phyloP scores from a whole-genome alignment of 2,797 vertebrate genomes.

The Xenops minutus region DNA sequence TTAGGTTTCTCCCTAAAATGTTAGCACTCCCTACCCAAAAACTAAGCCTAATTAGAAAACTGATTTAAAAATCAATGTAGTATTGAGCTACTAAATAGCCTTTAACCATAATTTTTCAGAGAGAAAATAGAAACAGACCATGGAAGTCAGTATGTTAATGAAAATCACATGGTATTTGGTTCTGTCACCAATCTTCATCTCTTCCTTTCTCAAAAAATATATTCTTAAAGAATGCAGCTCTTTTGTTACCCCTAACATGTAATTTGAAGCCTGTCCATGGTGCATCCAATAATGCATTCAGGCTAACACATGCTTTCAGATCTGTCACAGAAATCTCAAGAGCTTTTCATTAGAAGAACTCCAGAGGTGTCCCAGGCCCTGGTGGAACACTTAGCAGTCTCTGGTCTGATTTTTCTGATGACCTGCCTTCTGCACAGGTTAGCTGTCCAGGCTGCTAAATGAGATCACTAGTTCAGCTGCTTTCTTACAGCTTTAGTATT shows the following conservation, averaged over 20 bases:
- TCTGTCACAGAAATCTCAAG: not conserved
- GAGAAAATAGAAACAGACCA: not conserved
- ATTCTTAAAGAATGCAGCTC: not conserved
- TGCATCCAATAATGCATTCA: not conserved
- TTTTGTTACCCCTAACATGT: not conserved
- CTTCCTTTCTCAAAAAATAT: not conserved
- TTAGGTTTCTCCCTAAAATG: not conserved
- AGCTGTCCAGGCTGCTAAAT: not conserved
- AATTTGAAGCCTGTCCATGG: not conserved
- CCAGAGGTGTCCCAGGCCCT: not conserved
- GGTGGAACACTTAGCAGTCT: accelerated
- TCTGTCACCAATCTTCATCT: accelerated
- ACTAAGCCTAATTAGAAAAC: not conserved
- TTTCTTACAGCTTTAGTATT: not conserved
- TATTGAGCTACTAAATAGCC: not conserved
- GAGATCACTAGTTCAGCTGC: not conserved
- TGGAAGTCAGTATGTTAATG: not conserved
- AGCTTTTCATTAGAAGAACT: not conserved
- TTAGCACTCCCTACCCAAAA: not conserved
- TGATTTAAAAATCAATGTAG: not conserved
- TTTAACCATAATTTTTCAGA: not conserved
- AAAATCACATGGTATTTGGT: not conserved
- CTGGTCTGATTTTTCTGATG: not conserved
- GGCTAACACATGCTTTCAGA: not conserved
- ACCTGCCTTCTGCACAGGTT: not conserved